Evolutionary conservation across 2,797 vertebrate species (phyloP).

Genomic region (Rhincodon typus): DNA sequence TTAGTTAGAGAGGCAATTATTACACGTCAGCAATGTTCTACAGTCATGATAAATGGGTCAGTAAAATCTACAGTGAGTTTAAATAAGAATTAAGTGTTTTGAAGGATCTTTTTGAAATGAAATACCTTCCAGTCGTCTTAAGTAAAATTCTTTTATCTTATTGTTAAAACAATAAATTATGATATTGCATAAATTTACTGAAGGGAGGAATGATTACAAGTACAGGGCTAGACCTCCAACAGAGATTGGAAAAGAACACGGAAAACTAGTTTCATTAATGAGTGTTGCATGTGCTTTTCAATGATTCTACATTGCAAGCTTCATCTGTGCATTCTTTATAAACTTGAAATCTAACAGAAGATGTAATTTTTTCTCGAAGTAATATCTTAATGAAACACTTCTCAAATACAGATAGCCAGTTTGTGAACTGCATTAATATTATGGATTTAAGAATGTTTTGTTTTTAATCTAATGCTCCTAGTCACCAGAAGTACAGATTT

Average conservation of each 20-base stretch:
- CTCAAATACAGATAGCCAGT: not conserved
- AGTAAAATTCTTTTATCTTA: not conserved
- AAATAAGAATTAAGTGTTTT: not conserved
- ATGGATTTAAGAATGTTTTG: not conserved
- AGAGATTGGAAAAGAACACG: not conserved
- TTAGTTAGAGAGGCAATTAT: constrained; percentile 4
- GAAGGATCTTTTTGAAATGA: not conserved
- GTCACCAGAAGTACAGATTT: not conserved
- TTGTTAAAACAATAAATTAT: not conserved
- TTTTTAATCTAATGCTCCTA: not conserved
- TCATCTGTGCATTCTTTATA: not conserved
- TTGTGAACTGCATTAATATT: not conserved
- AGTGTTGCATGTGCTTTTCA: not conserved
- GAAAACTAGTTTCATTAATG: not conserved
- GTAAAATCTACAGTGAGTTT: not conserved
- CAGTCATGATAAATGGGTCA: not conserved
- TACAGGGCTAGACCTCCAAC: not conserved
- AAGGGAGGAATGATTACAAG: not conserved
- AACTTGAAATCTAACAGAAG: not conserved
- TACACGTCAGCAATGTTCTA: not conserved
- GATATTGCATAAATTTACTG: not conserved
- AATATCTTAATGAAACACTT: not conserved
- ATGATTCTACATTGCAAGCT: not conserved
- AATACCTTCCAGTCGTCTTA: not conserved
- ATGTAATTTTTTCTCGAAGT: not conserved